Base-by-base conservation (phyloP, 2,888 invertebrate genomes). In the Kuschelorhynchus macadamiae region DNA sequence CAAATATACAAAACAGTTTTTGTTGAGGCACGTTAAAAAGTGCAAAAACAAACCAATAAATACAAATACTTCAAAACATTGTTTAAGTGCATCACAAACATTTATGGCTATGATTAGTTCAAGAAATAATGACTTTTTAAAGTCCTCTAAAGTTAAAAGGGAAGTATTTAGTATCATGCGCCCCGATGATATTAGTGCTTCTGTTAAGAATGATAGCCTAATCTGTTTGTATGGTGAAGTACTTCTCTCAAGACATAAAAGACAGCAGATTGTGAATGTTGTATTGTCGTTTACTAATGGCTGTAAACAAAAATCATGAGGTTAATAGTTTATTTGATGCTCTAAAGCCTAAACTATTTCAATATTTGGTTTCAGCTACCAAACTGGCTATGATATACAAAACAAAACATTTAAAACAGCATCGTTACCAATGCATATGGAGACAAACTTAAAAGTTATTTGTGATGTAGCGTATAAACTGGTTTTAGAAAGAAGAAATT, bases 141-240 rank as follows among this genome's bases (percentile, higher is more conserved):
- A 59, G 36, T 53, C 21, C 12, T 62, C 59, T 32, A 53, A 73
- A 7, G 41, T 73, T 9, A 71, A 65, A 46, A 52, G 60, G 9
- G 73, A 75, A 65, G 72, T 75, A 9, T 70, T 75, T 49, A 14
- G 16, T n/a, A 67, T 67, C 21, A 75, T 76, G 74, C 60, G 71
- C 11, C 46, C 74, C 9, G 75, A 75, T 57, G 41, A 68, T 12
- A 72, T 75, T 21, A 74, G 74, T 42, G n/a, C 0, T 2, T 32
- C 11, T 8, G 75, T 70, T 12, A 72, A 75, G 56, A 69, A 47
- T 41, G 74, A 76, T 62, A 66, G 72, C 3, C 39, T 75, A 9
- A 71, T 76, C 32, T 74, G 72, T 46, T 49, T 71, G 36, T 75
- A 69, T 59, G 73, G 72, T n/a, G 74, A 76, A 59, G n/a, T 49